A percentile compares a stretch with the other conserved stretches of the same genome.
These are phyloP conservation scores for Varanus komodoensis DNA, from an alignment of 2,113 vertebrate species.

Conservation along the genomic window DNA sequence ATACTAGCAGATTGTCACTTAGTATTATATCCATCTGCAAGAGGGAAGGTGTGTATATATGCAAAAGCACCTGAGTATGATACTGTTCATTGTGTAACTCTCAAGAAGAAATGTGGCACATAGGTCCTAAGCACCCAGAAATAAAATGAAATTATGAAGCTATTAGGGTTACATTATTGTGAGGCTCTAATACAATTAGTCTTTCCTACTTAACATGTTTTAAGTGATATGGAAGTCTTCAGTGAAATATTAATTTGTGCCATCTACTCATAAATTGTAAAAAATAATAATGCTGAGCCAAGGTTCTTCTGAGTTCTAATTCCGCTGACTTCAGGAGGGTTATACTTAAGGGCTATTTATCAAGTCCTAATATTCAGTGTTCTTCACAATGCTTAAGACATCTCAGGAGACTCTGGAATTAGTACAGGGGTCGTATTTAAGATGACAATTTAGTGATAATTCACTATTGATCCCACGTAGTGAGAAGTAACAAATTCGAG, in stretches of 20 bases:
- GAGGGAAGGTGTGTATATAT: neutral
- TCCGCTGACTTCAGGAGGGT: conserved; percentile 30
- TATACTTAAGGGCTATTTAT: conserved; percentile 8
- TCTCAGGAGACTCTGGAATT: conserved; percentile 4
- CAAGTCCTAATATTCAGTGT: neutral
- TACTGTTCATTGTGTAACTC: conserved; percentile 48
- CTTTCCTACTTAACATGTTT: conserved; percentile 33
- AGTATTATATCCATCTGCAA: conserved; percentile 34
- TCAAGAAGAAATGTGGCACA: conserved; percentile 33
- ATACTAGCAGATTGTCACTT: conserved; percentile 39
- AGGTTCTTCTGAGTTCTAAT: conserved; percentile 7
- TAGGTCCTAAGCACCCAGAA: conserved; percentile 25
- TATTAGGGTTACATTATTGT: conserved; percentile 37
- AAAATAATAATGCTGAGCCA: conserved; percentile 7
- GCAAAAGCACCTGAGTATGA: neutral
- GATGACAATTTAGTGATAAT: neutral
- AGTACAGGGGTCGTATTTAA: rapidly evolving
- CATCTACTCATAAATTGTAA: conserved; percentile 36
- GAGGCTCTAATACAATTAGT: conserved; percentile 51
- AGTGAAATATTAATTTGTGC: conserved; percentile 44
- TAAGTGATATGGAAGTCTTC: conserved; percentile 47
- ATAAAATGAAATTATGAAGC: conserved; percentile 55
- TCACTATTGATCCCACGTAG: neutral
- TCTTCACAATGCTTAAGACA: conserved; percentile 21
- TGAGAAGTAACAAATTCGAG: neutral